Evolutionary conservation across 2,888 invertebrate species (phyloP).

Genomic region (Dyspetes luteomarginatus): DNA sequence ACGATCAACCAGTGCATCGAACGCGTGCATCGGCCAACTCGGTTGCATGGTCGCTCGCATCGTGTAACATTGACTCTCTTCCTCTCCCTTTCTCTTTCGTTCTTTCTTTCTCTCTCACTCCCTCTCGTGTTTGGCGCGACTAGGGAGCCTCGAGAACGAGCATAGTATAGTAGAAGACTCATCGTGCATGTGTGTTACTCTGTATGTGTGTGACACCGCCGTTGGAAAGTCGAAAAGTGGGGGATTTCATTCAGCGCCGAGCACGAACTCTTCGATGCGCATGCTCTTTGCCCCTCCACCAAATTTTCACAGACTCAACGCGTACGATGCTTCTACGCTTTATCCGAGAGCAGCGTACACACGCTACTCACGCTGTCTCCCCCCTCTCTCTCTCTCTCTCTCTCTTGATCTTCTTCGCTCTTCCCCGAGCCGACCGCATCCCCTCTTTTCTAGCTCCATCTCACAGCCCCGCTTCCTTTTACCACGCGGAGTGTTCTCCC

Average conservation of each 20-base stretch:
- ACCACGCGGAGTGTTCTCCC: slow-evolving; percentile 39
- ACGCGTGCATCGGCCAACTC: slow-evolving; percentile 36
- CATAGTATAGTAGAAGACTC: slow-evolving; percentile 26
- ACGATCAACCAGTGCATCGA: slow-evolving; percentile 41
- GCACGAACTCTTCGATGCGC: slow-evolving; percentile 73
- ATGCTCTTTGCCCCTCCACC: slow-evolving; percentile 75
- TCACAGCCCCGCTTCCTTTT: slow-evolving; percentile 5
- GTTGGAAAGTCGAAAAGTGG: slow-evolving; percentile 59
- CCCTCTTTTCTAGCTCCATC: neutral
- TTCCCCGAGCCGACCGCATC: slow-evolving; percentile 20
- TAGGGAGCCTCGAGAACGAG: too few relatives aligned
- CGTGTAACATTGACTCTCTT: slow-evolving; percentile 72
- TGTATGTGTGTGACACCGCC: slow-evolving; percentile 42
- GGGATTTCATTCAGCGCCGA: slow-evolving; percentile 82
- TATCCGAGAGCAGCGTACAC: slow-evolving; percentile 76
- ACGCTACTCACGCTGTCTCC: slow-evolving; percentile 80
- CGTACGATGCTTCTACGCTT: slow-evolving; percentile 67
- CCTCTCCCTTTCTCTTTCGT: slow-evolving; percentile 44
- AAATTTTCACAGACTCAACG: slow-evolving; percentile 61
- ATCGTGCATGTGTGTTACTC: slow-evolving; percentile 12
- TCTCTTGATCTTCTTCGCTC: neutral
- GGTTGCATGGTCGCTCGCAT: slow-evolving; percentile 63
- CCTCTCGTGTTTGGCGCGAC: too few relatives aligned
- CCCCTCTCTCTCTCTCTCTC: slow-evolving; percentile 51
- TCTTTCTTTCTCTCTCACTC: too few relatives aligned